phyloP scores from a whole-genome alignment of 2,888 invertebrate genomes.

The Synergus gifuensis region DNA sequence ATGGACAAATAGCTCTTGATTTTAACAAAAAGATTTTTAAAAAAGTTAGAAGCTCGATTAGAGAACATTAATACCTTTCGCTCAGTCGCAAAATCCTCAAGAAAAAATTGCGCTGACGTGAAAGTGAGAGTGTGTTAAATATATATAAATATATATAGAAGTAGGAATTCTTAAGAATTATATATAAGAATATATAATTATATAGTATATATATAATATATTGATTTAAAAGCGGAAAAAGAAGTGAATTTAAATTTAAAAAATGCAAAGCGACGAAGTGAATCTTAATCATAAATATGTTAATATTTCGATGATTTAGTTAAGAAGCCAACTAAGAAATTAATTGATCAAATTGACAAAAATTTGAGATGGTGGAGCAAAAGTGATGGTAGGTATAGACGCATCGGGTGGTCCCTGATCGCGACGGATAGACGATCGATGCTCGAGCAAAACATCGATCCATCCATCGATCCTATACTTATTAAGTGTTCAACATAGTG shows the following conservation, averaged over 20 bases:
- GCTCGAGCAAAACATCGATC: slow-evolving; percentile 66
- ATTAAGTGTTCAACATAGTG: slow-evolving; percentile 59
- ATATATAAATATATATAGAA: neutral
- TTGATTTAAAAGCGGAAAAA: neutral
- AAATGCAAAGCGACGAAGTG: neutral
- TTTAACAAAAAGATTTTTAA: neutral
- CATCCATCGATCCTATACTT: slow-evolving; percentile 69
- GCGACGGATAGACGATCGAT: slow-evolving; percentile 74
- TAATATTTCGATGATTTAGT: neutral
- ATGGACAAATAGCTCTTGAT: slow-evolving; percentile 27
- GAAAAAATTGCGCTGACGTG: neutral
- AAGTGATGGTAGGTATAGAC: slow-evolving; percentile 54
- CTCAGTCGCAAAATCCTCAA: neutral
- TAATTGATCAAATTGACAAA: neutral
- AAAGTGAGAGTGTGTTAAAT: neutral
- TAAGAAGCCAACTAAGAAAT: neutral
- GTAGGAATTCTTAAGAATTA: too few species aligned
- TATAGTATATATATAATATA: neutral
- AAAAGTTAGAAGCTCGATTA: slow-evolving; percentile 8
- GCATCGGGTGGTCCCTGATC: slow-evolving; percentile 77
- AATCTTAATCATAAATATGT: neutral
- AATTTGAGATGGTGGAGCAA: neutral
- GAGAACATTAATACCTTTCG: neutral
- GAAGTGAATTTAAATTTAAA: neutral
- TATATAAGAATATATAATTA: too few species aligned